A percentile compares a stretch with the other conserved stretches of the same genome.
Evolutionary conservation across 2,113 vertebrate species (phyloP).

Genomic region (Lethenteron reissneri): DNA sequence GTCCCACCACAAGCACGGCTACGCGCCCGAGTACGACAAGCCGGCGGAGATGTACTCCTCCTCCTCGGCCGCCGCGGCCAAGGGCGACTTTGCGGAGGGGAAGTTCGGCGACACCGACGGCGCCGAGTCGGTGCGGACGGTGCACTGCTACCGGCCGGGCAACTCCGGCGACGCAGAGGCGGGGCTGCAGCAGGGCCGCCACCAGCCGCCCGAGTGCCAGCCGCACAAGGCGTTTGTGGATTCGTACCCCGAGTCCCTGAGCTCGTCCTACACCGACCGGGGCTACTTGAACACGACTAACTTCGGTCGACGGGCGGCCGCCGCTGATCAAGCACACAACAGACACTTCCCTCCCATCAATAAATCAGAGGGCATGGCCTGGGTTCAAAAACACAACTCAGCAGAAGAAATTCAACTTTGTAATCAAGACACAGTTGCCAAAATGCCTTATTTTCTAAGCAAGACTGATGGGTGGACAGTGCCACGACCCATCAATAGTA

Average conservation of each 20-base stretch:
- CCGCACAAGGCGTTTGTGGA: too few species aligned
- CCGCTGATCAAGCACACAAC: constrained; percentile 1
- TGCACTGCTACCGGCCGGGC: constrained; percentile 1
- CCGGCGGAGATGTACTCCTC: too few species aligned
- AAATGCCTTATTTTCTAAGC: constrained; percentile 4
- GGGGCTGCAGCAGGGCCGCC: too few species aligned
- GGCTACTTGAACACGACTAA: background rate
- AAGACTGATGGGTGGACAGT: constrained; percentile 4
- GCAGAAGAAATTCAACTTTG: background rate
- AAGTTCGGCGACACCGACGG: constrained; percentile 3
- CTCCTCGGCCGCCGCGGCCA: background rate
- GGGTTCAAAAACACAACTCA: background rate
- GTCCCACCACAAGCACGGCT: background rate
- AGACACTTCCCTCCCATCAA: constrained; percentile 1
- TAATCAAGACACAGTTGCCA: background rate
- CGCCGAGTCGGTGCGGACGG: background rate
- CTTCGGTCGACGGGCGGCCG: constrained; percentile 1
- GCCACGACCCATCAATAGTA: background rate
- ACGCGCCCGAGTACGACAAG: constrained; percentile 1
- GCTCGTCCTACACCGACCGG: constrained; percentile 3
- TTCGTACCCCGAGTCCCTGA: constrained; percentile 1
- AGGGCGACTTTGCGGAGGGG: constrained; percentile 1
- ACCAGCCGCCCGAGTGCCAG: too few species aligned
- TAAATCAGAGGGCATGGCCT: background rate
- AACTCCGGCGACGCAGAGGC: background rate